Conservation (phyloP, 2,888 invertebrate species). For the Catocala fraxini region DNA sequence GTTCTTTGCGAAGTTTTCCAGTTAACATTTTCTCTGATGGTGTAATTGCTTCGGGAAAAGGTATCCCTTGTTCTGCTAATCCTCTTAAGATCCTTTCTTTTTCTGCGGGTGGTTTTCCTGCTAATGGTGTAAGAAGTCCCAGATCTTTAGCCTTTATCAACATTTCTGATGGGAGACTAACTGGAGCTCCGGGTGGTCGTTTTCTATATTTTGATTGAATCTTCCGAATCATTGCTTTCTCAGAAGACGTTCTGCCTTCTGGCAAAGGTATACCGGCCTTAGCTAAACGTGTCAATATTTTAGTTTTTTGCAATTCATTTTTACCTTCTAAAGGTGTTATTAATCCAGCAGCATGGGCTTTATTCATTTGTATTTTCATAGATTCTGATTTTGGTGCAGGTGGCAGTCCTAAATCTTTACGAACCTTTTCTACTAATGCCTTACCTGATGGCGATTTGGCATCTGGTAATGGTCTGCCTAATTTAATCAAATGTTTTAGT, state of each 20-base stretch:
- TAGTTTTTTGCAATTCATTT: slow-evolving; percentile 24
- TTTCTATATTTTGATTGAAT: slow-evolving; percentile 19
- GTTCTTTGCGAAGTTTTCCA: not conserved
- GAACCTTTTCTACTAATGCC: slow-evolving; percentile 17
- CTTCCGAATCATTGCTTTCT: slow-evolving; percentile 36
- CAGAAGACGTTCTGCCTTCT: slow-evolving; percentile 43
- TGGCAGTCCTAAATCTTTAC: slow-evolving; percentile 22
- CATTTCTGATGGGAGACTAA: slow-evolving; percentile 15
- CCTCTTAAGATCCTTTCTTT: not conserved
- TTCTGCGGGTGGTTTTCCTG: too few relatives aligned
- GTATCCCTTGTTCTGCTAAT: not conserved
- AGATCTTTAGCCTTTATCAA: slow-evolving; percentile 17
- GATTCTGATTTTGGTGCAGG: slow-evolving; percentile 21
- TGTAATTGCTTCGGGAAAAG: not conserved
- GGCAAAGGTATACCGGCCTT: slow-evolving; percentile 36
- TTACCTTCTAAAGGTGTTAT: slow-evolving; percentile 25
- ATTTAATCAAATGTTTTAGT: slow-evolving; percentile 35
- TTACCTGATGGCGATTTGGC: slow-evolving; percentile 50
- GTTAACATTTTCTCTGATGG: not conserved
- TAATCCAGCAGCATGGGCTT: slow-evolving; percentile 23
- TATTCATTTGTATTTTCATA: slow-evolving; percentile 27
- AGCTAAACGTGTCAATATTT: slow-evolving; percentile 28
- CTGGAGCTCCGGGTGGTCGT: not conserved
- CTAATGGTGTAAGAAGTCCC: too few relatives aligned
- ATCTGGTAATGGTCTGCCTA: slow-evolving; percentile 52